Evolutionary conservation across 30 jellyfish, hydroid and myxozoan genomes (phyloP).

Genomic region (Nemopilema nomurai): DNA sequence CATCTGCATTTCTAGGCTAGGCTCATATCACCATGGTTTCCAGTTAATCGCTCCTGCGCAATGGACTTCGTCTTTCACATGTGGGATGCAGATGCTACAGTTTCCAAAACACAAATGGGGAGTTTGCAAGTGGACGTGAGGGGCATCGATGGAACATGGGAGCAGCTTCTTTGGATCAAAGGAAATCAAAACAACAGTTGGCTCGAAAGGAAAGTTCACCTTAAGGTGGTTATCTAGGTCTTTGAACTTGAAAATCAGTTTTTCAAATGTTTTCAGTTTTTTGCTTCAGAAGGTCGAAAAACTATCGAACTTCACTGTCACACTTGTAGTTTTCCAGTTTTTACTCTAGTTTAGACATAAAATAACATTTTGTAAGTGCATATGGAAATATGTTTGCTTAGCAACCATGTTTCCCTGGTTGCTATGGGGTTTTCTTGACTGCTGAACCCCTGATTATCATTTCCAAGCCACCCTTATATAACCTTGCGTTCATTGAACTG

Average conservation of each 20-base stretch:
- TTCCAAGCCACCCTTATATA: no score
- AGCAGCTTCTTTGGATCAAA: conserved; percentile 44
- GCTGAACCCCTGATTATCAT: no score
- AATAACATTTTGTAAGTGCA: no score
- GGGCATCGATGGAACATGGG: conserved; percentile 37
- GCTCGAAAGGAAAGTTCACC: conserved; percentile 20
- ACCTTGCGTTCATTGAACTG: no score
- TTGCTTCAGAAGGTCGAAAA: no score
- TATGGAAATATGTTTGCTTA: no score
- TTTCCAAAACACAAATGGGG: conserved; percentile 34
- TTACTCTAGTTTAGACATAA: no score
- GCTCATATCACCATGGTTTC: conserved; percentile 57
- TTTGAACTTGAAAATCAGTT: not conserved
- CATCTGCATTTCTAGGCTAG: conserved; percentile 24
- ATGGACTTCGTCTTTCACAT: conserved; percentile 27
- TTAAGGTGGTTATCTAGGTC: conserved; percentile 6
- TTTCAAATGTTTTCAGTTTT: no score
- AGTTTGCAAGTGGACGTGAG: conserved; percentile 63
- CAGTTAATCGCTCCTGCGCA: conserved; percentile 43
- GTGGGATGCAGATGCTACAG: conserved; percentile 34
- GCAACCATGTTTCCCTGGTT: no score
- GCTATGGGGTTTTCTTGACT: no score
- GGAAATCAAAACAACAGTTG: conserved; percentile 41
- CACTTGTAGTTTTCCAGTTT: no score
- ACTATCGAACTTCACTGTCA: no score